phyloP scores from a whole-genome alignment of 1,140 invertebrate genomes.

The Euwallacea fornicatus region DNA sequence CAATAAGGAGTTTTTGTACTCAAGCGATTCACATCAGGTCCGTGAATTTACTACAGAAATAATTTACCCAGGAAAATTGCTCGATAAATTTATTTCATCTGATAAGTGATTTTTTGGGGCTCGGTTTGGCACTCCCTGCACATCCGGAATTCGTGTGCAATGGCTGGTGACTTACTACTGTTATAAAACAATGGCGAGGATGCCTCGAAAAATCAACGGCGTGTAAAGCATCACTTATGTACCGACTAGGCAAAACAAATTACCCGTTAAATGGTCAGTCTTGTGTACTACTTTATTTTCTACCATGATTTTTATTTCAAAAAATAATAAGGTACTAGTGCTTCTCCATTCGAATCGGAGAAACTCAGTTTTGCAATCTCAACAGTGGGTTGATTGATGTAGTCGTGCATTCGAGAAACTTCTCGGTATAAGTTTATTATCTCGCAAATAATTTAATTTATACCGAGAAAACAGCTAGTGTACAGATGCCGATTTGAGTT shows the following conservation, averaged over 20 bases:
- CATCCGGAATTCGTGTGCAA: slow-evolving; percentile 30
- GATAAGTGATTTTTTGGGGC: slow-evolving; percentile 6
- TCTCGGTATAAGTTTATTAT: not conserved
- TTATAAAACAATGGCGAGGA: slow-evolving; percentile 15
- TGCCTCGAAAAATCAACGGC: slow-evolving; percentile 32
- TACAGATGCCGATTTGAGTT: too few species aligned
- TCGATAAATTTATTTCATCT: not conserved
- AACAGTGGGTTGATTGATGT: slow-evolving; percentile 1
- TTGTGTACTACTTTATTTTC: not conserved
- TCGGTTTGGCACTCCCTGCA: slow-evolving; percentile 25
- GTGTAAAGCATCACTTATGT: slow-evolving; percentile 32
- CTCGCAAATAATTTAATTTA: too few species aligned
- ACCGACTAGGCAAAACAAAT: slow-evolving; percentile 26
- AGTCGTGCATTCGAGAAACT: slow-evolving; percentile 2
- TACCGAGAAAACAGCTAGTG: too few species aligned
- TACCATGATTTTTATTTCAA: slow-evolving; percentile 19
- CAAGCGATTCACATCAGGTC: too few species aligned
- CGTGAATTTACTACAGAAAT: too few species aligned
- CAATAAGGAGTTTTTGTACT: too few species aligned
- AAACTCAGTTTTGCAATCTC: not conserved
- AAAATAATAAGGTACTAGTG: not conserved
- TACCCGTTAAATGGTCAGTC: slow-evolving; percentile 17
- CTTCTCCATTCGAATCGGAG: not conserved
- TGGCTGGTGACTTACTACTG: slow-evolving; percentile 28
- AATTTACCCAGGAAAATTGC: too few species aligned